These are phyloP conservation scores for Phaenicophaeus curvirostris DNA, from an alignment of 2,797 vertebrate genomes.

Conservation along the genomic window DNA sequence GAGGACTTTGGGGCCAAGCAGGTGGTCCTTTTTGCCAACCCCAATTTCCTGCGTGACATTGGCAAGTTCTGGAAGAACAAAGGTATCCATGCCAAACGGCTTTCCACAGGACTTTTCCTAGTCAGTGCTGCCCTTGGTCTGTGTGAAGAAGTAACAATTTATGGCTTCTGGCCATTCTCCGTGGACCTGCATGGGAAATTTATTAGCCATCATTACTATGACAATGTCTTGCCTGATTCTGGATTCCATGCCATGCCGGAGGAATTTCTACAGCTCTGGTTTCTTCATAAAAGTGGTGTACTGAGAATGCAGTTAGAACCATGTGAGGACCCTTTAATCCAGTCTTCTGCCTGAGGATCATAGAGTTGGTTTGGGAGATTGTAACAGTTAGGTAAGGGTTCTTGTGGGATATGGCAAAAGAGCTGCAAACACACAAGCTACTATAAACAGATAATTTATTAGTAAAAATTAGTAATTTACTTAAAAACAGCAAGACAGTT, in stretches of 20 bases:
- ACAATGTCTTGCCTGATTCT: slow-evolving; percentile 89
- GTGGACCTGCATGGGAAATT: slow-evolving; percentile 82
- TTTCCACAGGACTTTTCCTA: slow-evolving; percentile 94
- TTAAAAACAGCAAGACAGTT: no score
- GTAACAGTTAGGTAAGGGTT: no score
- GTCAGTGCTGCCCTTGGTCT: slow-evolving; percentile 92
- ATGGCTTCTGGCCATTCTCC: slow-evolving; percentile 97
- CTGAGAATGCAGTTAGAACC: slow-evolving; percentile 86
- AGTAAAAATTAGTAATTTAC: no score
- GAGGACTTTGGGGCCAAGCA: slow-evolving; percentile 88
- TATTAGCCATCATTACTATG: slow-evolving; percentile 97
- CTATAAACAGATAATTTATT: no score
- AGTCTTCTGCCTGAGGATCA: slow-evolving; percentile 43
- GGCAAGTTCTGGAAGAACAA: slow-evolving; percentile 93
- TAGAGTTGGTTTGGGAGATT: background rate
- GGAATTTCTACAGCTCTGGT: slow-evolving; percentile 96
- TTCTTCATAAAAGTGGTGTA: slow-evolving; percentile 90
- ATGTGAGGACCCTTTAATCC: slow-evolving; percentile 72
- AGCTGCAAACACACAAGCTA: no score
- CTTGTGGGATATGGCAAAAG: no score
- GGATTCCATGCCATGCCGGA: slow-evolving; percentile 97
- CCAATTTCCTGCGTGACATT: slow-evolving; percentile 90
- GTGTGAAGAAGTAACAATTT: slow-evolving; percentile 93
- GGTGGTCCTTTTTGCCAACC: slow-evolving; percentile 93
- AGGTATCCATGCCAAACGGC: slow-evolving; percentile 89